Evolutionary conservation across 2,113 vertebrate species (phyloP).

Genomic region (Pimephales promelas): DNA sequence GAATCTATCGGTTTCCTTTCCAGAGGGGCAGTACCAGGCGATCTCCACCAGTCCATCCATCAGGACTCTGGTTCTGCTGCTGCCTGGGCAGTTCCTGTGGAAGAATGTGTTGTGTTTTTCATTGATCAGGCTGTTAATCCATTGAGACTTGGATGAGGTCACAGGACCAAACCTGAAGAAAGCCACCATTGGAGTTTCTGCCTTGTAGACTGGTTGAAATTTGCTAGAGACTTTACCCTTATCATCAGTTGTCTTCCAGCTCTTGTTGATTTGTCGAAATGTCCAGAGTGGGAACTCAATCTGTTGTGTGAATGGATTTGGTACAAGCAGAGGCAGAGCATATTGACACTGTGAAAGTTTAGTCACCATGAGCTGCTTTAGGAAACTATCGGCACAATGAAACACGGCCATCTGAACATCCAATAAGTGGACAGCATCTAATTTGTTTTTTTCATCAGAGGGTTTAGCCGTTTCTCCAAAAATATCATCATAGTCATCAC

Average conservation of each 20-base stretch:
- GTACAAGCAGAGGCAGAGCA: slow-evolving; percentile 30
- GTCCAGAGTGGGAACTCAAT: slow-evolving; percentile 74
- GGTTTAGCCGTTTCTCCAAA: background rate
- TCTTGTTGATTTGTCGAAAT: slow-evolving; percentile 54
- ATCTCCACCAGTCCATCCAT: slow-evolving; percentile 5
- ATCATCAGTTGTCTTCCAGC: slow-evolving; percentile 60
- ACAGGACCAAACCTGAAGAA: slow-evolving; percentile 73
- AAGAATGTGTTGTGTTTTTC: slow-evolving; percentile 67
- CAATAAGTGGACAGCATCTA: background rate
- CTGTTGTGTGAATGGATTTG: slow-evolving; percentile 57
- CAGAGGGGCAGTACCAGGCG: slow-evolving; percentile 1
- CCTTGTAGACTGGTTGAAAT: slow-evolving; percentile 67
- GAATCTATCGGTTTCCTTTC: background rate
- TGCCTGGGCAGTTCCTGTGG: slow-evolving; percentile 53
- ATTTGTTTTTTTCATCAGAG: background rate
- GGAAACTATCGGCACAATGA: background rate
- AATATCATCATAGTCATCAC: background rate
- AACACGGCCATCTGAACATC: background rate
- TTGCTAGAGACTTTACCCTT: slow-evolving; percentile 32
- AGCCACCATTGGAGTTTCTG: slow-evolving; percentile 69
- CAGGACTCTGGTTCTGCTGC: background rate
- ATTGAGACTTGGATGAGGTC: slow-evolving; percentile 76
- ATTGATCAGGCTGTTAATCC: slow-evolving; percentile 67
- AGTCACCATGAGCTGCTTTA: background rate
- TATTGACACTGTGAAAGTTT: slow-evolving; percentile 1